These are phyloP conservation scores for Bombycilla garrulus DNA, from an alignment of 2,113 vertebrate species.

Conservation along the genomic window DNA sequence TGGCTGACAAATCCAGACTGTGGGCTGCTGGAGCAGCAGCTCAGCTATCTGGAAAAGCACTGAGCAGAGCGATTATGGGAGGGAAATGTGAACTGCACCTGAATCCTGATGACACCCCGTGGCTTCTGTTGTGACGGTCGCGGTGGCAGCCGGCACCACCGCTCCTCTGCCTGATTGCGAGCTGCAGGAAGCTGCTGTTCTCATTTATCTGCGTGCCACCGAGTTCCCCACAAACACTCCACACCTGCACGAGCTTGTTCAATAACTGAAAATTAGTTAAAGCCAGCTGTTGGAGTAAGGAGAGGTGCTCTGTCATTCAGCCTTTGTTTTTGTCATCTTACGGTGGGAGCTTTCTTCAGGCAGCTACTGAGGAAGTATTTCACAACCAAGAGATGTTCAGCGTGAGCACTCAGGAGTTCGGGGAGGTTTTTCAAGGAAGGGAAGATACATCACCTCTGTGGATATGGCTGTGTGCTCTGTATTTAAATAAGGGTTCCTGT, in stretches of 20 bases:
- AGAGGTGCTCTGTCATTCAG: background rate
- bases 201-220: conserved; percentile 8
- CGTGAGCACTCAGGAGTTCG: fast-evolving
- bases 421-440: background rate
- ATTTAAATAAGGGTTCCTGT: background rate
- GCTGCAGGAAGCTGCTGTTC: conserved; percentile 42
- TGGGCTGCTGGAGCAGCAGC: background rate
- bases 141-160: background rate
- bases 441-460: background rate
- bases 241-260: conserved; percentile 10
- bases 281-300: background rate
- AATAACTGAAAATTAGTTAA: background rate
- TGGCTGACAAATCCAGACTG: background rate
- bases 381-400: background rate
- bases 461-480: background rate
- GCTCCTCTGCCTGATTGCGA: conserved; percentile 20
- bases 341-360: background rate
- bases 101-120: background rate
- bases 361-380: background rate
- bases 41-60: background rate
- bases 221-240: background rate
- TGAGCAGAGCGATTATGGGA: background rate
- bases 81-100: background rate
- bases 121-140: conserved; percentile 39
- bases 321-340: background rate